These are phyloP conservation scores for Entomobrya multifasciata DNA, from an alignment of 2,888 invertebrate species.

Conservation along the genomic window DNA sequence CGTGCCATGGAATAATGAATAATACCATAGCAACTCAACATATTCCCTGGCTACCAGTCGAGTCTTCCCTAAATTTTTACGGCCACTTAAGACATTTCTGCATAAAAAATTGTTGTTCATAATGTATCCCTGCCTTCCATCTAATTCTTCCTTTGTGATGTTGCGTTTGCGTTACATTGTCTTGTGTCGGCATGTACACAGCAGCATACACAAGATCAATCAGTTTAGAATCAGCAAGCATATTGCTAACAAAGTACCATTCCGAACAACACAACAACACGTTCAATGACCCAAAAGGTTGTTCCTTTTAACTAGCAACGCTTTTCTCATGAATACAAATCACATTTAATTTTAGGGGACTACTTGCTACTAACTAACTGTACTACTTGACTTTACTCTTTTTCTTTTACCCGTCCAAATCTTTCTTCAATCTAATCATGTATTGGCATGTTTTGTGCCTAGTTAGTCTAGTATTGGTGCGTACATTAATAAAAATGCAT, in stretches of 20 bases:
- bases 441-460: too few relatives aligned
- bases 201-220: not conserved
- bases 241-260: too few relatives aligned
- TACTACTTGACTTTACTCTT: not conserved
- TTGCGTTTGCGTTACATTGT: not conserved
- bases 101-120: not conserved
- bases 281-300: conserved; percentile 66
- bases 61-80: conserved; percentile 28
- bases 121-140: too few relatives aligned
- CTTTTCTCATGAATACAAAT: conserved; percentile 63
- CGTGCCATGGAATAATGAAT: not conserved
- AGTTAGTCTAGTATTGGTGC: not conserved
- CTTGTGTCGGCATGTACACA: too few relatives aligned
- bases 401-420: not conserved
- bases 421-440: not conserved
- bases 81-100: conserved; percentile 8
- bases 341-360: conserved; percentile 44
- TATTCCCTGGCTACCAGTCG: not conserved
- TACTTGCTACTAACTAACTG: not conserved
- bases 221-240: not conserved
- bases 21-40: conserved; percentile 1
- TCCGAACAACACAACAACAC: conserved; percentile 25
- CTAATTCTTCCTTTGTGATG: not conserved
- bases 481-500: not conserved
- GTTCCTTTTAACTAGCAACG: conserved; percentile 47